These are phyloP conservation scores for Leptoclinus maculatus DNA, from an alignment of 2,797 vertebrate species.

Conservation along the genomic window DNA sequence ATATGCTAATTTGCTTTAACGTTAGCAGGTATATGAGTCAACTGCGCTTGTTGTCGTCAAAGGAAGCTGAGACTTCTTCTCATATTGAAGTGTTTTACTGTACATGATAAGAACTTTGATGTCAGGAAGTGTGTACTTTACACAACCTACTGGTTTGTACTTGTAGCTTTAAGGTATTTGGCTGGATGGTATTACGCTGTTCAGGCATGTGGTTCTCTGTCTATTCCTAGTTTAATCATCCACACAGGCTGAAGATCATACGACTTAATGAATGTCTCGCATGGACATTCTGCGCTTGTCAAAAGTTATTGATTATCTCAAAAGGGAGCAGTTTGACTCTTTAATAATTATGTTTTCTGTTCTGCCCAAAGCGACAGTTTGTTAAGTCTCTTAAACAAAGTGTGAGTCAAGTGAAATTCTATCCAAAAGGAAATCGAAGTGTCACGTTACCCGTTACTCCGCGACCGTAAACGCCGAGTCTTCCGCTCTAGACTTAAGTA, in stretches of 20 bases:
- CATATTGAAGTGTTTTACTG: background rate
- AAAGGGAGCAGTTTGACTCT: background rate
- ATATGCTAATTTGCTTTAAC: background rate
- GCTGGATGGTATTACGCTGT: background rate
- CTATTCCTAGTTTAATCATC: background rate
- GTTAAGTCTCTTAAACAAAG: background rate
- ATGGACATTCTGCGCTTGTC: background rate
- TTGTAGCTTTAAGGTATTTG: conserved; percentile 5
- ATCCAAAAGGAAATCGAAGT: conserved; percentile 3
- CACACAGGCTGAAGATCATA: background rate
- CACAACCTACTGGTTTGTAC: background rate
- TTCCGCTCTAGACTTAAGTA: background rate
- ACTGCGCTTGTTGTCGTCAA: background rate
- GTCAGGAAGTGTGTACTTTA: background rate
- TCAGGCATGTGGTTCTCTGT: background rate
- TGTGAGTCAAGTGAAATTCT: background rate
- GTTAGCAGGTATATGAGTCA: background rate
- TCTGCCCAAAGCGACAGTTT: background rate
- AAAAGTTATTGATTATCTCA: background rate
- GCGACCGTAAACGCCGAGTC: background rate
- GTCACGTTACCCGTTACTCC: conserved; percentile 5
- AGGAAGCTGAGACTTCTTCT: background rate
- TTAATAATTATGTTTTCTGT: background rate
- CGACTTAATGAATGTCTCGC: background rate
- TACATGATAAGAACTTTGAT: background rate